Conservation (phyloP, 2,797 vertebrate species). For the Hemitrygon akajei region DNA sequence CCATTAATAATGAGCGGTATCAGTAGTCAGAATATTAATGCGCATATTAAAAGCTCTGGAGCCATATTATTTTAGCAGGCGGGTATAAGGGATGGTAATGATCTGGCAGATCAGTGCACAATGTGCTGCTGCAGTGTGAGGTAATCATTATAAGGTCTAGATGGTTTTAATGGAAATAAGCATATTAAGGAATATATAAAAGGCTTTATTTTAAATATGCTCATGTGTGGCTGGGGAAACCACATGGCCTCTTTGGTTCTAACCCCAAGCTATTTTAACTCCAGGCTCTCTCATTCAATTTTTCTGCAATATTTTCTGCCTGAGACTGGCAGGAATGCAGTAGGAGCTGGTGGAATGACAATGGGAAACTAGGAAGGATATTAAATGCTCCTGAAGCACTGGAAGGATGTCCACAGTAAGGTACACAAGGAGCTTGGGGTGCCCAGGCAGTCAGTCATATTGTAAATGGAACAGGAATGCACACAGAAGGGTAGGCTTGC, state of each 20-base stretch:
- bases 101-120: not conserved
- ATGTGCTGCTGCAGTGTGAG: not conserved
- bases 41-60: not conserved
- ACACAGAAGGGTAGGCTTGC: not conserved
- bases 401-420: no score
- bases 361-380: not conserved
- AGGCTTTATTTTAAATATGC: not conserved
- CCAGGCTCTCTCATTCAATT: no score
- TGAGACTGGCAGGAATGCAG: not conserved
- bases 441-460: no score
- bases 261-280: not conserved
- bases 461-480: not conserved
- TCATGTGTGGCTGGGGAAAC: not conserved
- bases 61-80: slow-evolving; percentile 11
- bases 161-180: no score
- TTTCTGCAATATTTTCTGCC: not conserved
- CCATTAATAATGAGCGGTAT: not conserved
- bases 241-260: no score
- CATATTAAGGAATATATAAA: not conserved
- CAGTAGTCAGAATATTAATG: slow-evolving; percentile 1
- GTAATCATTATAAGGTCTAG: not conserved
- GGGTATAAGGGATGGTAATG: not conserved
- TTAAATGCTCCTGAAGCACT: not conserved
- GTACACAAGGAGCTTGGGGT: not conserved
- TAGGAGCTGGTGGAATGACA: not conserved